Percentiles rank a stretch among this genome's conserved stretches.
These are phyloP conservation scores for Cephus rjabovi DNA, from an alignment of 2,888 invertebrate genomes.

Conservation along the genomic window DNA sequence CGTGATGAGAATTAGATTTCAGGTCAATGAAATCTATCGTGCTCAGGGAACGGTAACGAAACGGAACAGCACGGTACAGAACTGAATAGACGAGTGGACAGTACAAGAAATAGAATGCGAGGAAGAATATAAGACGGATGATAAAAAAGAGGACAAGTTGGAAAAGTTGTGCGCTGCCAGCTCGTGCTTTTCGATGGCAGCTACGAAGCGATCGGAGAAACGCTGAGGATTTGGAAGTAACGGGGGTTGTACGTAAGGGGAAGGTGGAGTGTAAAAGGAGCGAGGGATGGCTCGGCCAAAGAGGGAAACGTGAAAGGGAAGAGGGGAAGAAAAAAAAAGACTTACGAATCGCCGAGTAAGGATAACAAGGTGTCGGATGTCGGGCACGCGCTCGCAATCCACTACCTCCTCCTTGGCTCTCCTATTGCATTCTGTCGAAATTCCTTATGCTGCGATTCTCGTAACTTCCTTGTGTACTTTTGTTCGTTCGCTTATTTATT, in stretches of 20 bases:
- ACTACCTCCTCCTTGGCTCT: not conserved
- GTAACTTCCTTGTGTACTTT: not conserved
- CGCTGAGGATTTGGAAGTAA: not conserved
- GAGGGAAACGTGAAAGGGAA: not conserved
- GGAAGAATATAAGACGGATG: not conserved
- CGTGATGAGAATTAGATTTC: constrained; percentile 7
- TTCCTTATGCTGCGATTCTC: not conserved
- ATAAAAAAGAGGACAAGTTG: not conserved
- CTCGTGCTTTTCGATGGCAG: not conserved
- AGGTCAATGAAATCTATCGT: constrained; percentile 3
- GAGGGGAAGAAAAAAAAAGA: not conserved
- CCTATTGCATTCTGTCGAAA: not conserved
- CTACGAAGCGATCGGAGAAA: not conserved
- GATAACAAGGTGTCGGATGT: not conserved
- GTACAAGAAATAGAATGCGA: too few species aligned
- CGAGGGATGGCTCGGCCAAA: not conserved
- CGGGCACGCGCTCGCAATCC: not conserved
- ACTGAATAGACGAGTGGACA: not conserved
- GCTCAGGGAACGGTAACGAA: not conserved
- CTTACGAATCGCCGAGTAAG: not conserved
- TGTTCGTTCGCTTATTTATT: not conserved
- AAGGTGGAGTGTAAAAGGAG: not conserved
- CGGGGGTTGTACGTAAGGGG: not conserved
- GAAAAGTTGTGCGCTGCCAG: too few species aligned
- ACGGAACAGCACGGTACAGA: not conserved